Base-by-base conservation (phyloP, 2,888 invertebrate species). In the Idaea dimidiata region DNA sequence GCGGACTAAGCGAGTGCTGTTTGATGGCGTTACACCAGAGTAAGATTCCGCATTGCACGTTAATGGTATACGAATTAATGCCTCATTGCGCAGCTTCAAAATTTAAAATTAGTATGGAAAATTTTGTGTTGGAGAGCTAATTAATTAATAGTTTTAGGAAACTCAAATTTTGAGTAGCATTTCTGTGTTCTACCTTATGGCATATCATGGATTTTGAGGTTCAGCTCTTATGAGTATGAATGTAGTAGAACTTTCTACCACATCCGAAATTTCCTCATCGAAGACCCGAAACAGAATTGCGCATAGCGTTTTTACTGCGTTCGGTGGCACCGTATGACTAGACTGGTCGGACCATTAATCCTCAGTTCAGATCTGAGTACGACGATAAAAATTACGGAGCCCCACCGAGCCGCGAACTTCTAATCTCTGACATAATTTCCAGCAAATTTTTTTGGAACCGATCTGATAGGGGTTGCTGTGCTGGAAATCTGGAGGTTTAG, bases 251-350 rank as follows among this genome's bases (percentile, higher is more conserved):
- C 14, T 16, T 5, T 8, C 61, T 72, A 70, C 73, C 75, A 59
- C 67, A 73, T 85, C 82, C 75, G n/a, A 72, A 17, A 10, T 6
- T 69, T 74, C 68, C 16, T 2, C 66, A 60, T 68, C 79, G 69
- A 33, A 16, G 55, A 54, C 62, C 75, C 75, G 77, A 83, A 88
- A 88, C 89, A 82, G 89, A 89, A 90, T 86, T 85, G 90, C 89
- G 85, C 89, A 87, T 85, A 87, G 86, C 86, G 89, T 92, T 92
- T 92, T 92, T 92, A 92, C 89, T 87, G 91, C 89, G 77, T 89
- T 88, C 87, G 84, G 84, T 86, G 86, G 88, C 85, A 91, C 89
- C 89, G 90, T 91, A 90, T 91, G 91, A 91, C 91, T 92, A 92
- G 91, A 92, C 91, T 88, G 78, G 82, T 67, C 83, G 91, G 88